Evolutionary conservation across 1,140 invertebrate genomes (phyloP), one percentile per base, ranked within the genome.

Genomic region (Drosophila albomicans): DNA sequence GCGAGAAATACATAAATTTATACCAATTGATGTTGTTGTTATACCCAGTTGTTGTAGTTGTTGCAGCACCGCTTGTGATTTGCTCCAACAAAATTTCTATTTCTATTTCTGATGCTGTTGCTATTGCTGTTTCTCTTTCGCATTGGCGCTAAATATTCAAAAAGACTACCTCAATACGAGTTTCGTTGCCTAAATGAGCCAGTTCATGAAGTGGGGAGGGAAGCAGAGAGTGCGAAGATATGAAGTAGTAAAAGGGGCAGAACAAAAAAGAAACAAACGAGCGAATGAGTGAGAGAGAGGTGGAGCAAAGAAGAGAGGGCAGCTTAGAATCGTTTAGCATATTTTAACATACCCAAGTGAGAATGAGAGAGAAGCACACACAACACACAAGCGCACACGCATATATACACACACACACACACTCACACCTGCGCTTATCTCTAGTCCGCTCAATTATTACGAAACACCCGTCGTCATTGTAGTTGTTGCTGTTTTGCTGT

Each of bases 131-230:
- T 59, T 58, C 56, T 15, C 28, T 49, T 61, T 58, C 46, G 62
- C 59, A 49, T 58, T 73, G 62, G 64, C 61, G 57, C 51, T 68
- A 79, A 70, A 78, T 87, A 72, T 79, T 64, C 81, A 88, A 88
- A 88, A 88, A 88, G 85, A 88, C 85, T 88, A 88, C 85, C 85
- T 81, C 85, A 88, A 88, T 88, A 85, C 85, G 78, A 85, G 85
- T 88, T 81, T 88, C 65, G 85, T 88, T 88, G 81, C 81, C 84
- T 57, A 84, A 88, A 85, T 85, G 69, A 78, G 68, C 30, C 30
- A 62, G 15, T 13, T 54, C 76, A 59, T 49, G 56, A 61, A 62
- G 57, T 32, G 15, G 28, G 52, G 25, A n/a, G 20, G 13, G 51
- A 11, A 11, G 45, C 52, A 57, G 48, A 35, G 16, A 56, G 46